phyloP scores from a whole-genome alignment of 2,113 vertebrate genomes.

The Ceratotherium simum region DNA sequence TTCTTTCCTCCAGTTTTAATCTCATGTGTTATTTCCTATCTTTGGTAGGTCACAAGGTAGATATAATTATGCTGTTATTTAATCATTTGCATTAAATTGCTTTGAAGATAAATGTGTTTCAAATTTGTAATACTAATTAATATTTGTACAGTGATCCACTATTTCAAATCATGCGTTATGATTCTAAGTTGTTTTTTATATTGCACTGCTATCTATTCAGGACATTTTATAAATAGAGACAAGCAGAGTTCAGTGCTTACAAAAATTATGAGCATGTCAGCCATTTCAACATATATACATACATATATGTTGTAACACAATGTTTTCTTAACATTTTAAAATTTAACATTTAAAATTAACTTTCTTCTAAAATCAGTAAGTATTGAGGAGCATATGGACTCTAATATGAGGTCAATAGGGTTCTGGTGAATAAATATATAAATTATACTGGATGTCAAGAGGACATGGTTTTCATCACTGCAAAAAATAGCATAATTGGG shows the following conservation, averaged over 20 bases:
- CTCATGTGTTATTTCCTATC: conserved; percentile 22
- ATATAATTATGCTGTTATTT: conserved; percentile 65
- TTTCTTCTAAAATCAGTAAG: not conserved
- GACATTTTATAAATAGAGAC: not conserved
- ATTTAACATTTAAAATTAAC: conserved; percentile 13
- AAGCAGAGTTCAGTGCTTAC: not conserved
- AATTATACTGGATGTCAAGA: not conserved
- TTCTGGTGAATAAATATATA: not conserved
- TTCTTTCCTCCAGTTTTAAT: conserved; percentile 30
- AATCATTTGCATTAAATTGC: conserved; percentile 75
- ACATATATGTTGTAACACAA: not conserved
- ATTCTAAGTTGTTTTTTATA: conserved; percentile 48
- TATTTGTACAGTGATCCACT: conserved; percentile 54
- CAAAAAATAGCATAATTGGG: not conserved
- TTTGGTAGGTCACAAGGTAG: conserved; percentile 48
- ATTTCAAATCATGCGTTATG: conserved; percentile 10
- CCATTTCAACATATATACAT: not conserved
- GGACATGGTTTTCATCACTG: not conserved
- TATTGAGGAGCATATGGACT: not conserved
- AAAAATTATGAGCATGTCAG: not conserved
- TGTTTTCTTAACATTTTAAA: not conserved
- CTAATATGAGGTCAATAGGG: not conserved
- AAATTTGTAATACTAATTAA: conserved; percentile 72
- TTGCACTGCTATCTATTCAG: not conserved
- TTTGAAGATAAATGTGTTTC: conserved; percentile 64